A percentile compares a stretch with the other conserved stretches of the same genome.
phyloP scores from a whole-genome alignment of 30 jellyfish, hydroid and myxozoan genomes.

The Aurelia coerulea region DNA sequence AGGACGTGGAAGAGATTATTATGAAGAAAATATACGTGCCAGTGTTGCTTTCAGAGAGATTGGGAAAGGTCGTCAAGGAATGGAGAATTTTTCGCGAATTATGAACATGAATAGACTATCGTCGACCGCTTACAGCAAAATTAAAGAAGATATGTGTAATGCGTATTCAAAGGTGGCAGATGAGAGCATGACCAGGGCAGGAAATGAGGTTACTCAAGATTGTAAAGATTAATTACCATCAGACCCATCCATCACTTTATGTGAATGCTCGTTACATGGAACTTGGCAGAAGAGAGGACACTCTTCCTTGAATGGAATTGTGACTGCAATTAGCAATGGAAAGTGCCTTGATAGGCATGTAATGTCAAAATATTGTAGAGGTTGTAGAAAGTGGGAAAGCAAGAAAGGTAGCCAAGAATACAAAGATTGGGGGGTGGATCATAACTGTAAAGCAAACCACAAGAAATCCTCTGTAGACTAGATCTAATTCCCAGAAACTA shows the following conservation, averaged over 20 bases:
- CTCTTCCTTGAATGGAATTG: conserved; percentile 59
- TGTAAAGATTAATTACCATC: background rate
- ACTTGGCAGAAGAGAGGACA: conserved; percentile 68
- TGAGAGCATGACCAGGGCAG: conserved; percentile 22
- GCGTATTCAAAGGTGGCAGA: conserved; percentile 38
- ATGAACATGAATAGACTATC: conserved; percentile 23
- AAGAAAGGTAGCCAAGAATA: conserved; percentile 33
- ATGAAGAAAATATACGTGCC: conserved; percentile 43
- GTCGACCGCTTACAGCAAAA: conserved; percentile 1
- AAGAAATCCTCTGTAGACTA: conserved; percentile 47
- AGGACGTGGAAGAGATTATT: background rate
- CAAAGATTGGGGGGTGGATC: conserved; percentile 37
- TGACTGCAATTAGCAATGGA: conserved; percentile 57
- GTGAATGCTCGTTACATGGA: conserved; percentile 40
- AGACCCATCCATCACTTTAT: conserved; percentile 7
- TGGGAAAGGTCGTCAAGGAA: conserved; percentile 49
- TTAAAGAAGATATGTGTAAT: background rate
- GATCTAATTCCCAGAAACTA: too few relatives aligned
- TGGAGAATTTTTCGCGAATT: conserved; percentile 22
- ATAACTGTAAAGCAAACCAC: conserved; percentile 53
- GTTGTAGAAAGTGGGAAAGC: conserved; percentile 46
- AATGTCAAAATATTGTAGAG: conserved; percentile 46
- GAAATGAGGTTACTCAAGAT: background rate
- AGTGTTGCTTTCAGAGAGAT: conserved; percentile 47
- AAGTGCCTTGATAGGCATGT: conserved; percentile 41